Evolutionary conservation across 2,888 invertebrate species (phyloP), one percentile per base, ranked within the genome.

Genomic region (Leptinotarsa tumamoca): DNA sequence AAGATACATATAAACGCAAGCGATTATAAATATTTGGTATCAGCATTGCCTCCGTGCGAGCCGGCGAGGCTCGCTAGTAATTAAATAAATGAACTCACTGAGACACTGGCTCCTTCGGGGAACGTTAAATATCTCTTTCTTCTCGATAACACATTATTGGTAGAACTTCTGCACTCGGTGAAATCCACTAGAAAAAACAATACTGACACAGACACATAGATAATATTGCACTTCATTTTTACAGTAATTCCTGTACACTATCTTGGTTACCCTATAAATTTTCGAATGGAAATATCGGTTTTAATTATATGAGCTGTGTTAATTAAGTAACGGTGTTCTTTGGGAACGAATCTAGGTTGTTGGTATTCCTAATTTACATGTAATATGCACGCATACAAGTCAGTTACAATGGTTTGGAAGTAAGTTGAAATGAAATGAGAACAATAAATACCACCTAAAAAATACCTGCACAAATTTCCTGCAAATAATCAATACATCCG

Each of bases 91-190:
- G 14, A 18, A 90, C 91, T 91, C 83, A 92, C 93, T 73, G 92
- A 70, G 58, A 80, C 72, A 61, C 72, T 92, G n/a, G 93, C 91
- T n/a, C 93, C 93, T 86, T 93, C 93, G 0, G 93, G 93, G 87
- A 93, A 93, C 33, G 92, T 91, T n/a, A 93, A 90, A 84, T 93
- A 93, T 80, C 93, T 89, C 82, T 90, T 91, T 78, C 88, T 89
- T 74, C 93, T 89, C 0, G 92, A 91, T 78, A 92, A 87, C 80
- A 89, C 82, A 79, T 86, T 89, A 68, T 75, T 77, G 33, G 69
- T 76, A 63, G 56, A 51, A 71, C 58, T 61, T 70, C 56, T 74
- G 68, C 73, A 74, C 51, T 75, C 71, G n/a, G 52, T 72, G 17
- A 56, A 72, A 70, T 69, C 71, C 56, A 72, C 52, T 17, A 75